Conservation (phyloP, 2,888 invertebrate species). For the Drosophila longiperda region DNA sequence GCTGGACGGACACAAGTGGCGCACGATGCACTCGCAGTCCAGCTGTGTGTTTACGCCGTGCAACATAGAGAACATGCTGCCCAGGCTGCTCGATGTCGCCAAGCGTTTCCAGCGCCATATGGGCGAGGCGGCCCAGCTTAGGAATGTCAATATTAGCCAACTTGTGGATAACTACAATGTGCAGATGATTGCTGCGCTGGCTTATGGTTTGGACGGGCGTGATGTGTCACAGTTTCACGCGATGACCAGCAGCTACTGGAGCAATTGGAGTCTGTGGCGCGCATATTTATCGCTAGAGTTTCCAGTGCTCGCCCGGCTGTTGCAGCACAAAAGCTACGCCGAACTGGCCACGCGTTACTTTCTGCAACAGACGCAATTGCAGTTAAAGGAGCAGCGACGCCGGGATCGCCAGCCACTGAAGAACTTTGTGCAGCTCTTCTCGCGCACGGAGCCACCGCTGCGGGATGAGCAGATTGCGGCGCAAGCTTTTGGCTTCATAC, state of each 20-base stretch:
- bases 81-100: conserved; percentile 67
- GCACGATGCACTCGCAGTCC: conserved; percentile 75
- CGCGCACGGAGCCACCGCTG: conserved; percentile 71
- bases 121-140: conserved; percentile 62
- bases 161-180: conserved; percentile 85
- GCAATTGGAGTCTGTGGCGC: conserved; percentile 63
- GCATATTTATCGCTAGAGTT: conserved; percentile 71
- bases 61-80: conserved; percentile 74
- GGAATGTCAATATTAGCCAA: conserved; percentile 83
- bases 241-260: conserved; percentile 65
- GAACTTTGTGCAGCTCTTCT: conserved; percentile 87
- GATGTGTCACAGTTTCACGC: conserved; percentile 83
- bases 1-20: conserved; percentile 84
- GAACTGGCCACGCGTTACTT: conserved; percentile 74
- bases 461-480: conserved; percentile 80
- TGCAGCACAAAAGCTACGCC: conserved; percentile 65
- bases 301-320: conserved; percentile 68
- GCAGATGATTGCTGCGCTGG: conserved; percentile 85
- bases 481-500: conserved; percentile 82
- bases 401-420: conserved; percentile 70
- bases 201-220: conserved; percentile 84
- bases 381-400: conserved; percentile 69
- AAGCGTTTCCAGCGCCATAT: conserved; percentile 49
- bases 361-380: conserved; percentile 60
- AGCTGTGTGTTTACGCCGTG: conserved; percentile 74